Evolutionary conservation across 2,113 vertebrate species (phyloP), one percentile per base, ranked within the genome.

Genomic region (Tonatia bakeri): DNA sequence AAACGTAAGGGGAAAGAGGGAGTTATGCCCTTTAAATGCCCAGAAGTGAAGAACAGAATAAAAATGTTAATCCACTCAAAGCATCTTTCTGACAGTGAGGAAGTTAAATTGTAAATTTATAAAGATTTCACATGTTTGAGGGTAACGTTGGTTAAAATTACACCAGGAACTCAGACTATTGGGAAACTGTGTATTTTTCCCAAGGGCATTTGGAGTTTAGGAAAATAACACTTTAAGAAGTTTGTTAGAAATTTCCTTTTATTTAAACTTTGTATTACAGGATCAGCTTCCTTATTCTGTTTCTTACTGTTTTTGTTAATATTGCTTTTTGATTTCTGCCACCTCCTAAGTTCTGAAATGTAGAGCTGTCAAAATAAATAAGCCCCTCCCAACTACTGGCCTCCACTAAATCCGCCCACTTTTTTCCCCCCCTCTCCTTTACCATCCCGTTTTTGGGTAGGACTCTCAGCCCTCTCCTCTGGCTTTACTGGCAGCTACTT

Each of bases 391-490:
- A 88, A 67, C 92, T 97, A 81, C 95, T 96, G 94, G 67, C 83
- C 80, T 96, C 94, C 96, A 98, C 97, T 98, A 98, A 98, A 97
- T 81, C 70, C 87, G 28, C 97, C 97, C 96, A 96, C 97, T 97
- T 97, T 98, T 67, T 22, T 33, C 8, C 47, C 65, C 77, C 77
- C 90, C 98, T 73, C 98, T 99, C 98, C 96, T 95, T 97, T 95
- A 86, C 92, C 87, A 67, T 94, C 97, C 92, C 86, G 70, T 97
- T 98, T 97, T 92, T 67, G 98, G 98, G 76, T 98, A 99, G 99
- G 99, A 99, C 98, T 99, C 99, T 95, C 99, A 99, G 98, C 99
- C 99, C 96, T 99, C 99, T 97, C 99, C 99, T 97, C 98, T 99
- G 3, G 99, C 99, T 98, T 98, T 99, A 98, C 99, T 99, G 95